These are phyloP conservation scores for Melanostoma scalare DNA, from an alignment of 2,888 invertebrate species.

Conservation along the genomic window DNA sequence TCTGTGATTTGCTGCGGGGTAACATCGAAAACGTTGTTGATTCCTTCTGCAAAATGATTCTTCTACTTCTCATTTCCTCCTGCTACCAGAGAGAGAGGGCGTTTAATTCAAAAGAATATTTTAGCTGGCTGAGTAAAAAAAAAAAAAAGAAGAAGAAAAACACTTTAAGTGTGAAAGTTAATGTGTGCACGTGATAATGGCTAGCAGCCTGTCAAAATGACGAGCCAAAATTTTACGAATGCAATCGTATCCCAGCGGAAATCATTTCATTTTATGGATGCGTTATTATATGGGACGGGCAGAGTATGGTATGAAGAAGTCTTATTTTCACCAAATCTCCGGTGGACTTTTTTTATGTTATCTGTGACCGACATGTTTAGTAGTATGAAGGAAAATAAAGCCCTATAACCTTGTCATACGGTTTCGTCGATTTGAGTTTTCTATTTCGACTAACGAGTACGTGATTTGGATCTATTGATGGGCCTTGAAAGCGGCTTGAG, in stretches of 20 bases:
- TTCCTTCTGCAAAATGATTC: slow-evolving; percentile 41
- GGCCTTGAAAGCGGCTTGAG: neutral
- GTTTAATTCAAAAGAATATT: slow-evolving; percentile 53
- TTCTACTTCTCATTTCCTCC: neutral
- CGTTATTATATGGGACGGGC: slow-evolving; percentile 53
- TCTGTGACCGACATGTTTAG: slow-evolving; percentile 50
- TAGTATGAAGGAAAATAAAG: slow-evolving; percentile 40
- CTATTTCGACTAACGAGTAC: slow-evolving; percentile 63
- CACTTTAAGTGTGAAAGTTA: slow-evolving; percentile 72
- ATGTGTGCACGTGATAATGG: slow-evolving; percentile 82
- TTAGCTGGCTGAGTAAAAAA: neutral
- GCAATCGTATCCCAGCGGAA: slow-evolving; percentile 66
- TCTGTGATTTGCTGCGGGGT: slow-evolving; percentile 62
- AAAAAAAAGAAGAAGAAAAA: slow-evolving; percentile 18
- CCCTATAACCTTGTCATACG: slow-evolving; percentile 28
- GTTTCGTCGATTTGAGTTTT: slow-evolving; percentile 67
- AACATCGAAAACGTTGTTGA: slow-evolving; percentile 49
- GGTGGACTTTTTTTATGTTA: slow-evolving; percentile 8
- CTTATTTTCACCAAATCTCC: neutral
- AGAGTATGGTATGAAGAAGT: slow-evolving; percentile 27
- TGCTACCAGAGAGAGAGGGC: slow-evolving; percentile 33
- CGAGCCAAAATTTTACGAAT: slow-evolving; percentile 48
- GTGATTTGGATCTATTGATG: slow-evolving; percentile 65
- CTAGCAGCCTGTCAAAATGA: slow-evolving; percentile 69
- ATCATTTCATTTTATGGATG: slow-evolving; percentile 70